These are phyloP conservation scores for Diploscapter pachys DNA, from an alignment of 1,140 invertebrate genomes.

Conservation along the genomic window DNA sequence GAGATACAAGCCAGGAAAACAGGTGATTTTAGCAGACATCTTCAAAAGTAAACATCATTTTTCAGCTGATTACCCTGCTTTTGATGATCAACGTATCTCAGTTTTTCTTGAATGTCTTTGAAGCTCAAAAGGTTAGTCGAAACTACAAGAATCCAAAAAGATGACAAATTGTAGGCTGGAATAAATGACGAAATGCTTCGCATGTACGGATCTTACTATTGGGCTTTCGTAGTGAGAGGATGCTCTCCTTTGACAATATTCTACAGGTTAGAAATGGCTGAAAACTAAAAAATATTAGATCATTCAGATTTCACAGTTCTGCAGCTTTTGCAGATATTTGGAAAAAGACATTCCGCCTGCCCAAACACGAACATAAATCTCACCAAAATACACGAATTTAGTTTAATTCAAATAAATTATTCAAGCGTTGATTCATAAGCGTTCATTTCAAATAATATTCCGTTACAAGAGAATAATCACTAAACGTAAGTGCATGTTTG, in stretches of 20 bases:
- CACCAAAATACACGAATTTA: neutral
- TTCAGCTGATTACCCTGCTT: conserved; percentile 17
- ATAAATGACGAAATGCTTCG: conserved; percentile 28
- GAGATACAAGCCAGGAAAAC: conserved; percentile 35
- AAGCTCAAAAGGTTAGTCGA: conserved; percentile 22
- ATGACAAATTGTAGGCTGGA: conserved; percentile 12
- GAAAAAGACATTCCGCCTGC: conserved; percentile 34
- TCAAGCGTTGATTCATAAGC: neutral
- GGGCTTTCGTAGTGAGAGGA: conserved; percentile 31
- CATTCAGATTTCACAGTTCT: conserved; percentile 30
- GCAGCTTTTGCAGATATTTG: conserved; percentile 34
- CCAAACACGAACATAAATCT: conserved; percentile 11
- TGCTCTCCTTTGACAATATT: conserved; percentile 34
- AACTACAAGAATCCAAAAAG: neutral
- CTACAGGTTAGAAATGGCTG: conserved; percentile 17
- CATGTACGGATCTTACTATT: conserved; percentile 31
- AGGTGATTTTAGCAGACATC: conserved; percentile 1
- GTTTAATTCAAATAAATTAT: neutral
- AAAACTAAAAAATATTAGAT: too few species aligned
- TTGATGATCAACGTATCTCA: conserved; percentile 30
- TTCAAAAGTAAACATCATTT: too few species aligned
- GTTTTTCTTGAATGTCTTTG: conserved; percentile 35
- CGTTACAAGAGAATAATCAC: neutral
- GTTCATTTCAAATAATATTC: neutral
- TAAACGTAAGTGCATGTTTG: neutral